Conservation (phyloP, 2,888 invertebrate genomes). For the Sesia apiformis region DNA sequence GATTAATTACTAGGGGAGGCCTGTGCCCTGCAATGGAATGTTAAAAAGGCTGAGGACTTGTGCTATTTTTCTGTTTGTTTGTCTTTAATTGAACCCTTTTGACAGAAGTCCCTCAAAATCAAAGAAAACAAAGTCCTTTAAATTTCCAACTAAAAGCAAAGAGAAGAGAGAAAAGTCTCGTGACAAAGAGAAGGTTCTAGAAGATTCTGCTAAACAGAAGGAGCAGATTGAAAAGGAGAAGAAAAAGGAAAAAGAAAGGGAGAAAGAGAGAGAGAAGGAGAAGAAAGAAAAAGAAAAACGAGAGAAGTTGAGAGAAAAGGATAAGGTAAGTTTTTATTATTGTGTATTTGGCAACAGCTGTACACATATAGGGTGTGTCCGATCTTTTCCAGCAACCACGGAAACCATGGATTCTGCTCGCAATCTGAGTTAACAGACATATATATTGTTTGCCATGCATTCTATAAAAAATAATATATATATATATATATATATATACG, state of each 20-base stretch:
- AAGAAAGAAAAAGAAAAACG: constrained; percentile 77
- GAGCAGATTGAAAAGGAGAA: constrained; percentile 77
- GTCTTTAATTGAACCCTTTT: constrained; percentile 13
- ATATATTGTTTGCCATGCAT: too few relatives aligned
- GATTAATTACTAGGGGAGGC: too few relatives aligned
- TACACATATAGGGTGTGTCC: too few relatives aligned
- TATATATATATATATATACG: too few relatives aligned
- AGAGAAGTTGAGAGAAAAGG: constrained; percentile 49
- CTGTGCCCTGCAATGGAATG: too few relatives aligned
- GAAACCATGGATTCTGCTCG: too few relatives aligned
- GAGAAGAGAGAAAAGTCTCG: constrained; percentile 90
- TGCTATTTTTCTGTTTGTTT: background rate
- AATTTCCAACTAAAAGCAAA: constrained; percentile 89
- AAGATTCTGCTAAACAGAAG: constrained; percentile 69
- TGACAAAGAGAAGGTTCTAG: constrained; percentile 81
- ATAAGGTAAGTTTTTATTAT: constrained; percentile 34
- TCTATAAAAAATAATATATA: too few relatives aligned
- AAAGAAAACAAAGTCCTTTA: constrained; percentile 91
- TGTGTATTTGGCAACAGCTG: too few relatives aligned
- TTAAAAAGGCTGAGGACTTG: too few relatives aligned
- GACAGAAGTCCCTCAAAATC: constrained; percentile 86
- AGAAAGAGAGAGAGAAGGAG: constrained; percentile 63
- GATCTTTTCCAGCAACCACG: too few relatives aligned
- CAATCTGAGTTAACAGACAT: too few relatives aligned
- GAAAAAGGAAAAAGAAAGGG: constrained; percentile 74